Conservation (phyloP, 64 coral and sea anemone genomes). For the Actinia equina region DNA sequence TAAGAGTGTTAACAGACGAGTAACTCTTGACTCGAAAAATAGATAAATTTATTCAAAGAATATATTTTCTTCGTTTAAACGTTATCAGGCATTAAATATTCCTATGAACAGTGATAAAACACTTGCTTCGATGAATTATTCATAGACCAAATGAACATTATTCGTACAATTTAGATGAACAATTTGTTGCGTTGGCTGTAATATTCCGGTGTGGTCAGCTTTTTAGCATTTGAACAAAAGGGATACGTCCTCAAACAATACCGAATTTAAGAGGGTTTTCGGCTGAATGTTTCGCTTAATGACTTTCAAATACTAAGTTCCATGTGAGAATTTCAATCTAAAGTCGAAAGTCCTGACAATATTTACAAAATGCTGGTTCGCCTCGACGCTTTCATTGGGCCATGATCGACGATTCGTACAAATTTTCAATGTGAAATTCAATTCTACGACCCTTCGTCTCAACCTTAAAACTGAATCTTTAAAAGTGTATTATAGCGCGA, state of each 20-base stretch:
- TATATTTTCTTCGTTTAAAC: not conserved
- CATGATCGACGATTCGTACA: not conserved
- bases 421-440: not conserved
- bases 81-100: not conserved
- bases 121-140: not conserved
- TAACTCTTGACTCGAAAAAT: not conserved
- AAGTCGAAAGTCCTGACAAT: not conserved
- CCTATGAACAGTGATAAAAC: conserved; percentile 9
- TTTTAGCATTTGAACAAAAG: conserved; percentile 5
- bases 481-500: not conserved
- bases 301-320: conserved; percentile 9
- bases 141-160: not conserved
- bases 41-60: not conserved
- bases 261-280: not conserved
- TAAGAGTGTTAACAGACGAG: not conserved
- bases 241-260: not conserved
- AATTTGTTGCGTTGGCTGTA: not conserved
- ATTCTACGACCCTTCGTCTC: not conserved
- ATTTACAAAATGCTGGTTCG: not conserved
- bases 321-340: not conserved
- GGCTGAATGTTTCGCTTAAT: not conserved
- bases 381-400: not conserved
- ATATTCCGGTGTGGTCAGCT: not conserved
- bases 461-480: not conserved
- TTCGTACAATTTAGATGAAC: not conserved